A percentile compares a stretch with the other conserved stretches of the same genome.
These are phyloP conservation scores for Dastarcus helophoroides DNA, from an alignment of 2,888 invertebrate genomes.

Conservation along the genomic window DNA sequence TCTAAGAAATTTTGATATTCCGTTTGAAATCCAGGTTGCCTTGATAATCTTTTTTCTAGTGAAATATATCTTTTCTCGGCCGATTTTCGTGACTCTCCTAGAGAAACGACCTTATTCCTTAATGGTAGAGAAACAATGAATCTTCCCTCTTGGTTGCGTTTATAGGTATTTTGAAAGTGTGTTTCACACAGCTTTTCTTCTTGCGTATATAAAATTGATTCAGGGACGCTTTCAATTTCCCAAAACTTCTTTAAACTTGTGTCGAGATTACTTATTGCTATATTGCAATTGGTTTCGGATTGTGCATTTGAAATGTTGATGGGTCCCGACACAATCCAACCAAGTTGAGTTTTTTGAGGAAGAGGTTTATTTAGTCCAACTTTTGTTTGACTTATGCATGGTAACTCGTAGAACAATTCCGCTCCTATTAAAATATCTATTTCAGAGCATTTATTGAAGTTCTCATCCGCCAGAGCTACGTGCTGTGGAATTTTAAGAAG, in stretches of 20 bases:
- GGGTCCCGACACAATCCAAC: no score
- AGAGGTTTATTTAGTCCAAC: no score
- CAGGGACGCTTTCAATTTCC: background rate
- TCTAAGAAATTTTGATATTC: background rate
- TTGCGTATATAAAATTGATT: background rate
- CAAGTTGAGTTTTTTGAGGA: no score
- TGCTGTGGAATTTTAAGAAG: no score
- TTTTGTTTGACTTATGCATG: no score
- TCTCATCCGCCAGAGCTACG: no score
- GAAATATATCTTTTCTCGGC: background rate
- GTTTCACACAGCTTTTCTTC: background rate
- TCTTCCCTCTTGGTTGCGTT: background rate
- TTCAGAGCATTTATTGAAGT: no score
- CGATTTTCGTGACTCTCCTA: background rate
- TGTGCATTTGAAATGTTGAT: no score
- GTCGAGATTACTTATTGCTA: no score
- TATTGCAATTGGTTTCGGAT: no score
- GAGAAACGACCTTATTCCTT: background rate
- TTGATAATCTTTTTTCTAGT: background rate
- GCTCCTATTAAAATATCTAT: no score
- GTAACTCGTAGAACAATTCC: no score
- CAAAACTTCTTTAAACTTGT: constrained; percentile 1
- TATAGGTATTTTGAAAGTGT: background rate
- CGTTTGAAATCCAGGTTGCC: background rate
- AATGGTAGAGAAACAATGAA: background rate